Base-by-base conservation (phyloP, 2,113 vertebrate species). In the Xyliphius kryptos region DNA sequence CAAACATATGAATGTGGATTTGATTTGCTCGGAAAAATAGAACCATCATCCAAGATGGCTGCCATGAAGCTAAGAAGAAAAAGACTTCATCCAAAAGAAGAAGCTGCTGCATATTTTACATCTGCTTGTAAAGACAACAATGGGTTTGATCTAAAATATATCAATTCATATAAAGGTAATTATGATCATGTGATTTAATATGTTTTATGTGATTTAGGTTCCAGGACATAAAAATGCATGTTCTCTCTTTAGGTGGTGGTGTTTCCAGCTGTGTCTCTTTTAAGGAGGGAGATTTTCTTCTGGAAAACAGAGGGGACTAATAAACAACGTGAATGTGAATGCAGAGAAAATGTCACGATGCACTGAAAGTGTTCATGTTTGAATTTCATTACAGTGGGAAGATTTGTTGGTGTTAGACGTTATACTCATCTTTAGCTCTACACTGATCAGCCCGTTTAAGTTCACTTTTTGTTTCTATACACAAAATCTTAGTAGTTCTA, bases 361-460 rank as follows among this genome's bases (percentile, higher is more conserved):
- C 61, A 14, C 66, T 66, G 2, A 66, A 73, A 50, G 51, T 73
- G 8, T 73, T 61, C 56, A 61, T 69, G 66, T 69, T 60, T 58
- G 70, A 68, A 20, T 72, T 72, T 22, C 40, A 20, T n/a, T 72
- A 43, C 36, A 59, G 67, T 47, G 51, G 66, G 55, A 67, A 41
- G 40, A 3, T 12, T 41, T 41, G 3, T 41, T 41, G 40, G 40
- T 41, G 10, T 41, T 12, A 7, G 5, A 41, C 13, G 9, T 1
- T 41, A 41, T 41, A 41, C 40, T 41, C 13, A 12, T 41, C 2
- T 41, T 41, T 41, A 41, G 40, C 40, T 11, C 3, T 41, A 41
- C 40, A 41, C 40, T 41, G 40, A 10, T 41, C 40, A 41, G 40
- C 40, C 40, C 5, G 5, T 12, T 12, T 9, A 41, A 12, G 3